These are phyloP conservation scores for Cephus pygmeus DNA, from an alignment of 2,888 invertebrate species.

Conservation along the genomic window DNA sequence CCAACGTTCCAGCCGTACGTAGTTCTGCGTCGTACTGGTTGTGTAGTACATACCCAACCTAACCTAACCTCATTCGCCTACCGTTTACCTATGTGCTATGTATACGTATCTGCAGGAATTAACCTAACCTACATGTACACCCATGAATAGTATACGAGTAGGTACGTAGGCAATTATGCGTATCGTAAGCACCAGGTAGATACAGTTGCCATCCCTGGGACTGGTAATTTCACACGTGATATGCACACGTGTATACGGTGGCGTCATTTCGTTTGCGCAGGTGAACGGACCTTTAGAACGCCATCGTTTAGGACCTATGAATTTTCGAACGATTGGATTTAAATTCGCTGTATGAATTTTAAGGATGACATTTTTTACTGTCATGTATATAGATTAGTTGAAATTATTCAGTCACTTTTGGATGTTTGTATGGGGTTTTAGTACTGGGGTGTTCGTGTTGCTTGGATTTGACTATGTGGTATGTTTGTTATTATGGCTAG, in stretches of 20 bases:
- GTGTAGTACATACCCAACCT: background rate
- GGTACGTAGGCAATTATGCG: background rate
- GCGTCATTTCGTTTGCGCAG: background rate
- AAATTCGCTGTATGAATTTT: background rate
- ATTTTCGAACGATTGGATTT: background rate
- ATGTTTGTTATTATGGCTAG: background rate
- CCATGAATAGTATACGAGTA: background rate
- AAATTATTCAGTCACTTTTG: background rate
- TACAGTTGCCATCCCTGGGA: background rate
- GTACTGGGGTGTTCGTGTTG: background rate
- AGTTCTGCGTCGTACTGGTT: background rate
- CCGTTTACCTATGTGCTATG: background rate
- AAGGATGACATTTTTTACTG: background rate
- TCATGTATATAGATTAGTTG: background rate
- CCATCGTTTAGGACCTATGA: background rate
- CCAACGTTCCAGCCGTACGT: conserved; percentile 52
- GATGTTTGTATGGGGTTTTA: background rate
- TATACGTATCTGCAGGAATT: background rate
- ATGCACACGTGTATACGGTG: background rate
- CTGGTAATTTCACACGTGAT: background rate
- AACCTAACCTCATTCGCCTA: background rate
- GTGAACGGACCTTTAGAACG: background rate
- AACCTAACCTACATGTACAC: background rate
- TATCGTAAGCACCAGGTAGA: background rate
- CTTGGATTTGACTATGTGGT: background rate